Base-by-base conservation (phyloP, 2,797 vertebrate genomes). In the Lithobates sylvaticus region DNA sequence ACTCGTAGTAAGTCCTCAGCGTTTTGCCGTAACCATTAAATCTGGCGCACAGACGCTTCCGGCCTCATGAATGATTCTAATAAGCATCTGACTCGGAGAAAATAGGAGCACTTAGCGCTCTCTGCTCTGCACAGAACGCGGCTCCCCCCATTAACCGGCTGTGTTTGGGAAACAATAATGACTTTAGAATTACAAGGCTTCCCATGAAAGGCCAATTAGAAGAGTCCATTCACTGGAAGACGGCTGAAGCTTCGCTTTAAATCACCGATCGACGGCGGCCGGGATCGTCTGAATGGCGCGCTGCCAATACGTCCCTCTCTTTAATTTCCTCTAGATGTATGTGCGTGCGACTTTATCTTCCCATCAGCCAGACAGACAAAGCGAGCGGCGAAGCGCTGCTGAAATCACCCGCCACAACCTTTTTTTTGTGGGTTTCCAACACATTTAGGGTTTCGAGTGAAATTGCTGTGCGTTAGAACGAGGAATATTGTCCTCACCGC, bases 81-180 rank as follows among this genome's bases (percentile, higher is more conserved):
- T 81, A 81, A 71, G 65, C 44, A 23, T 77, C 82, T 76, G 67
- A 34, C 42, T 68, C 27, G 44, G 29, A 68, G 76, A 76, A 61
- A 44, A 65, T 10, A 68, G 42, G 10, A 68, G 44, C 74, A 39
- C 39, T 39, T 39, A 10, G 39, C 39, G 39, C 82, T 71, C 36
- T 76, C 67, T 50, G 10, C 64, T 13, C 27, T 36, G 74, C 32
- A 65, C 50, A 39, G 72, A 76, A 84, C 78, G 64, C 65, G 18
- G n/a, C 65, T 47, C 47, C 69, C 32, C 1, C 76, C 77, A 79
- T 85, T 85, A 73, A 26, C 47, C 8, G 5, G 67, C 83, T 78
- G 77, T 84, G 74, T 84, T 39, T 78, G 29, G 70, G 29, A 64
- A 78, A 78, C 75, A 65, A 83, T 71, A 71, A 81, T 75, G 71